phyloP scores from a whole-genome alignment of 2,797 vertebrate genomes.

The Neostethus bicornis region DNA sequence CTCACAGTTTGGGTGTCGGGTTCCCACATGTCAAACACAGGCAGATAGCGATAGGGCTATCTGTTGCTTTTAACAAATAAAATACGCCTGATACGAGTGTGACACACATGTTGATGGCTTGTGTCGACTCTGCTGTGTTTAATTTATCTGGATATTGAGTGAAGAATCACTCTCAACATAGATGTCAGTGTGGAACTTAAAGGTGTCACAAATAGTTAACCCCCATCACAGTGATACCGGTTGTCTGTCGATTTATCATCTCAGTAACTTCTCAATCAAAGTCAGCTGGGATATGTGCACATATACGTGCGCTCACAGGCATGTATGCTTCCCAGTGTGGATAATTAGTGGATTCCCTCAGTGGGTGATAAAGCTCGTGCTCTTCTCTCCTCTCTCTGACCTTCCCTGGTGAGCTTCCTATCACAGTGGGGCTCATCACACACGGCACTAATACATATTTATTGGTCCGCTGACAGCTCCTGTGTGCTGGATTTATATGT shows the following conservation, averaged over 20 bases:
- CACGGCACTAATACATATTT: constrained; percentile 70
- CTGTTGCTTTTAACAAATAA: constrained; percentile 62
- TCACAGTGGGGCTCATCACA: constrained; percentile 67
- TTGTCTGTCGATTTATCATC: constrained; percentile 50
- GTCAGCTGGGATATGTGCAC: constrained; percentile 26
- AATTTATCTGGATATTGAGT: constrained; percentile 23
- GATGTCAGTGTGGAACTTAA: constrained; percentile 51
- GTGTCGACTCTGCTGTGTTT: constrained; percentile 11
- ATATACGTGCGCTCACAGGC: constrained; percentile 9
- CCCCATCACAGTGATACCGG: constrained; percentile 46
- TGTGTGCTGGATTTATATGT: constrained; percentile 63
- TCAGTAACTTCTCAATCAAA: constrained; percentile 65
- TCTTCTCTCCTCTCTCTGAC: constrained; percentile 65
- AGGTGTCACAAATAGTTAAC: constrained; percentile 62
- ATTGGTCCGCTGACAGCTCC: constrained; percentile 60
- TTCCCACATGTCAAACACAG: constrained; percentile 74
- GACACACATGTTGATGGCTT: constrained; percentile 14
- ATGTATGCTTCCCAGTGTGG: constrained; percentile 57
- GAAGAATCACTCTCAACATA: constrained; percentile 9
- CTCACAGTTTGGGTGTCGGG: constrained; percentile 73
- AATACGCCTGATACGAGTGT: constrained; percentile 42
- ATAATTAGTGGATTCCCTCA: constrained; percentile 76
- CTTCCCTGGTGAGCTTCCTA: constrained; percentile 68
- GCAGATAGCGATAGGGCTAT: constrained; percentile 72
- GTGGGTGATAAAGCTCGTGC: constrained; percentile 56